Conservation (phyloP, 2,797 vertebrate species). For the Chaenodraco wilsoni region DNA sequence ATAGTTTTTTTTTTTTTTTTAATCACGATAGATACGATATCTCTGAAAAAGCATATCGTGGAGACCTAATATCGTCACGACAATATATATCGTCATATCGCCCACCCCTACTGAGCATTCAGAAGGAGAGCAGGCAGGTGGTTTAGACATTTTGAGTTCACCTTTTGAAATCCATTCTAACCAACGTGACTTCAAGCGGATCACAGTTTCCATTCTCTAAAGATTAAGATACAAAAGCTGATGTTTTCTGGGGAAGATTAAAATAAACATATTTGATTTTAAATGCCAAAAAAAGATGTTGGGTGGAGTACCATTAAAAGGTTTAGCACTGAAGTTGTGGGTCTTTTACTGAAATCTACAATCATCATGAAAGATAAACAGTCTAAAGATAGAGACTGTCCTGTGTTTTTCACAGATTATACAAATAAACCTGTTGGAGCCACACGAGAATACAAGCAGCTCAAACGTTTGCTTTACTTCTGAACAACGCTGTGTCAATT, state of each 20-base stretch:
- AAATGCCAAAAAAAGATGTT: not conserved
- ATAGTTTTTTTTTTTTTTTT: too few relatives aligned
- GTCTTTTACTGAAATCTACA: not conserved
- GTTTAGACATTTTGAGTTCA: not conserved
- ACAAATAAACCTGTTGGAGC: slow-evolving; percentile 2
- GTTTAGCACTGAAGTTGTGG: not conserved
- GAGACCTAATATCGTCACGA: too few relatives aligned
- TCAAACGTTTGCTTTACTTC: not conserved
- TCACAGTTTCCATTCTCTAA: not conserved
- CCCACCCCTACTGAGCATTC: not conserved
- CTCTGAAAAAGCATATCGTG: too few relatives aligned
- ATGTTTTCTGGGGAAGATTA: slow-evolving; percentile 1
- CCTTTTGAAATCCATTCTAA: not conserved
- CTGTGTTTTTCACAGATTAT: not conserved
- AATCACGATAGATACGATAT: too few relatives aligned
- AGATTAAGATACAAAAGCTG: slow-evolving; percentile 13
- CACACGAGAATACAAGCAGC: not conserved
- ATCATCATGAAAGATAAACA: not conserved
- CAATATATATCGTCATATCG: too few relatives aligned
- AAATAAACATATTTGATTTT: not conserved
- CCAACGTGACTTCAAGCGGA: not conserved
- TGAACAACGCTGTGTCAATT: slow-evolving; percentile 19
- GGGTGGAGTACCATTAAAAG: not conserved
- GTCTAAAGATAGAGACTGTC: not conserved
- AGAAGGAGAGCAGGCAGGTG: not conserved